Evolutionary conservation across 1,140 invertebrate species (phyloP).

Genomic region (Euwallacea similis): DNA sequence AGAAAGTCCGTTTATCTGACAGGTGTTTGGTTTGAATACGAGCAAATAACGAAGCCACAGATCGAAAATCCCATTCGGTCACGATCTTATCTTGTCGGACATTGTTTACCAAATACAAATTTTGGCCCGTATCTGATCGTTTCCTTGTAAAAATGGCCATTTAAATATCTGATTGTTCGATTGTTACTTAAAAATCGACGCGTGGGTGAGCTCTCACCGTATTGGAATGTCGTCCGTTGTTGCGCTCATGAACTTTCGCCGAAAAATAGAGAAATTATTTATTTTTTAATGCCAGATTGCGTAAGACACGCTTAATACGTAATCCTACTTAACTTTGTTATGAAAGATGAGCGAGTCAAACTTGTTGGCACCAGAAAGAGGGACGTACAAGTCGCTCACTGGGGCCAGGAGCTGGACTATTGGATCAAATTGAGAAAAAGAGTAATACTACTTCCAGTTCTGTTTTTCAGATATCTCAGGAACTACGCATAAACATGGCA

Average conservation of each 20-base stretch:
- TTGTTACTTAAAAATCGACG: constrained; percentile 32
- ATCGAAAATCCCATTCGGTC: constrained; percentile 22
- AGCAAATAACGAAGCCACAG: constrained; percentile 20
- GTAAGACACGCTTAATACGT: background rate
- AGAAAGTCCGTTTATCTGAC: constrained; percentile 32
- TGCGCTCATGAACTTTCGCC: constrained; percentile 20
- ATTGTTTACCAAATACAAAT: constrained; percentile 37
- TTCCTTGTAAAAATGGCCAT: constrained; percentile 34
- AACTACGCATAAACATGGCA: too few species aligned
- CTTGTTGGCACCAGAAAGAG: too few species aligned
- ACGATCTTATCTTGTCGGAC: constrained; percentile 26
- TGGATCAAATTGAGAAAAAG: too few species aligned
- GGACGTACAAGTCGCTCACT: too few species aligned
- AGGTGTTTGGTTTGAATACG: constrained; percentile 22
- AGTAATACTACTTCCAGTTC: too few species aligned
- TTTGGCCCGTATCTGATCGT: constrained; percentile 33
- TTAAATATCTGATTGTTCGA: constrained; percentile 36
- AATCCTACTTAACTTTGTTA: background rate
- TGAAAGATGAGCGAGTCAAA: too few species aligned
- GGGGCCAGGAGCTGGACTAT: too few species aligned
- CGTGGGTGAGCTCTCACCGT: constrained; percentile 33
- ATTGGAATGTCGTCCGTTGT: constrained; percentile 16
- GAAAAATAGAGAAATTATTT: constrained; percentile 9
- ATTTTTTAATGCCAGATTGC: background rate
- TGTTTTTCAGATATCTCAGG: too few species aligned